Evolutionary conservation across 2,797 vertebrate genomes (phyloP), one percentile per base, ranked within the genome.

Genomic region (Gymnodraco acuticeps): DNA sequence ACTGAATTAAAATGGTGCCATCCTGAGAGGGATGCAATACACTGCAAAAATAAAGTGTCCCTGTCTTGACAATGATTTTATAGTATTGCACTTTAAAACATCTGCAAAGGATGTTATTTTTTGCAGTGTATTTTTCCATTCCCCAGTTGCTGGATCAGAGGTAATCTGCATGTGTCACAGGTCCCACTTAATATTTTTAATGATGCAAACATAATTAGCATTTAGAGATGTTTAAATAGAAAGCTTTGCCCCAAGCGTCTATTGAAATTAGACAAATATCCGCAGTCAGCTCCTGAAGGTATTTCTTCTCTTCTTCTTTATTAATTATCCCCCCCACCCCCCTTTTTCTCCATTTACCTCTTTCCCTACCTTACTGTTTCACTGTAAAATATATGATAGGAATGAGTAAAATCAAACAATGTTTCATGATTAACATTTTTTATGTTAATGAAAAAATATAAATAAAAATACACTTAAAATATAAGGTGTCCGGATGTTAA

Each of bases 181-280:
- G 55, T 74, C 73, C 65, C 76, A 23, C 78, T 86, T 81, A 45
- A 75, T 74, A 33, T 77, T 83, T 77, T 77, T 71, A 80, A 74
- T 81, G 68, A 89, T 75, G 81, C 69, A 88, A 85, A 88, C 70
- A 89, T 83, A 73, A 84, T 82, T 80, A 86, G 82, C 43, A 27
- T 71, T 81, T 56, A 60, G 70, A 75, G 59, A 81, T 82, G 64
- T 89, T 92, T 87, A 81, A 84, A 84, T 59, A 83, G 59, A 77
- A 84, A 68, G 59, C 59, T 78, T 77, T 58, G 80, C 88, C 82
- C 17, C 17, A 0, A 53, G 83, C 61, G 9, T 64, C 58, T 54
- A 77, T 43, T 77, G 63, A 78, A 85, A 81, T 85, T 81, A 88
- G 53, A 82, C 82, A 89, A 90, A 91, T 88, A 89, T 76, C 85